Evolutionary conservation across 2,888 invertebrate species (phyloP).

Genomic region (Brachypalpus laphriformis): DNA sequence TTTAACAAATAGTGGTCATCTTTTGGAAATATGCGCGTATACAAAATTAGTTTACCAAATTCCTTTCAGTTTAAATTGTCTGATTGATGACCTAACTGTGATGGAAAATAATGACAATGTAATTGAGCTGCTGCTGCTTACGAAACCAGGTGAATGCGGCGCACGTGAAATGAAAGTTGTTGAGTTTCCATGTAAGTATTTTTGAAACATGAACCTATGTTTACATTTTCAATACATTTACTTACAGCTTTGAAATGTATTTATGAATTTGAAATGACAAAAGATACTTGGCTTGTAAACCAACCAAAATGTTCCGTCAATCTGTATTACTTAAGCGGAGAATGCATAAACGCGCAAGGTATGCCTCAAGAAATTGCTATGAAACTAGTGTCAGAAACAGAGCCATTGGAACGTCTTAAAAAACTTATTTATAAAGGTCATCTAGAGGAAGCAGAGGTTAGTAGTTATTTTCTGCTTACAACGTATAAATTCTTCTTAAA

Average conservation of each 20-base stretch:
- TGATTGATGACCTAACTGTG: conserved; percentile 80
- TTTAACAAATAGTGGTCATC: conserved; percentile 79
- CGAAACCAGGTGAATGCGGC: conserved; percentile 75
- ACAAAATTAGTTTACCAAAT: conserved; percentile 77
- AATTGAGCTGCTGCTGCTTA: conserved; percentile 80
- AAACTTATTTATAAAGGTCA: conserved; percentile 82
- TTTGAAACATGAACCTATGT: not conserved
- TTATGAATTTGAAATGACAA: conserved; percentile 79
- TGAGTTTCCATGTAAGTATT: conserved; percentile 80
- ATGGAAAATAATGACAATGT: conserved; percentile 80
- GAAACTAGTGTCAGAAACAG: conserved; percentile 81
- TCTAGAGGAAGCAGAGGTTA: conserved; percentile 82
- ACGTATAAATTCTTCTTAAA: not conserved
- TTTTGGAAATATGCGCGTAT: conserved; percentile 80
- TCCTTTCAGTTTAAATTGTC: conserved; percentile 43
- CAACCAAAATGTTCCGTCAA: conserved; percentile 81
- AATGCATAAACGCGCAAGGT: conserved; percentile 73
- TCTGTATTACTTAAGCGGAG: conserved; percentile 80
- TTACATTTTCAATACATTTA: not conserved
- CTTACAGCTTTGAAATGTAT: conserved; percentile 79
- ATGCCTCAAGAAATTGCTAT: conserved; percentile 80
- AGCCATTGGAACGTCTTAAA: conserved; percentile 81
- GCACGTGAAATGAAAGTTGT: conserved; percentile 79
- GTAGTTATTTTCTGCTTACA: not conserved
- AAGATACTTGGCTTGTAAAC: conserved; percentile 80